phyloP scores from a whole-genome alignment of 2,797 vertebrate species.

The Hippocampus kuda region DNA sequence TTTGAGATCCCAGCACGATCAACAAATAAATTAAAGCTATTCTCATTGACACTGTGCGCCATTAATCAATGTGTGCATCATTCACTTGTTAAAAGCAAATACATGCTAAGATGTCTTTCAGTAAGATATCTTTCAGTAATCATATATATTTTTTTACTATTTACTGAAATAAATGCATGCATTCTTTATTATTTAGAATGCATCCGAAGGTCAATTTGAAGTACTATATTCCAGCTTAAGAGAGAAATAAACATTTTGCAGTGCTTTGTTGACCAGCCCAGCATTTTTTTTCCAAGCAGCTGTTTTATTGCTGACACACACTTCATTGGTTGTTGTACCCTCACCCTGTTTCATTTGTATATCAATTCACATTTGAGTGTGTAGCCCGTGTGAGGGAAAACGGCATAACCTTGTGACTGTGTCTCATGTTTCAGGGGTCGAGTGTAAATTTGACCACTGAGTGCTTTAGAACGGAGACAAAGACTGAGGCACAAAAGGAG shows the following conservation, averaged over 20 bases:
- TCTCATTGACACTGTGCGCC: too few species aligned
- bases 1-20: too few species aligned
- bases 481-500: slow-evolving; percentile 9
- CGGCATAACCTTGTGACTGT: background rate
- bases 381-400: background rate
- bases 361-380: background rate
- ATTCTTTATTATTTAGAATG: background rate
- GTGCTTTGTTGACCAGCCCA: too few species aligned
- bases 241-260: too few species aligned
- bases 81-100: too few species aligned
- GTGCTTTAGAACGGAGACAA: slow-evolving; percentile 16
- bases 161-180: too few species aligned
- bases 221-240: background rate
- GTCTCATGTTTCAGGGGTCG: slow-evolving; percentile 54
- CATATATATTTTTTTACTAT: too few species aligned
- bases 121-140: too few species aligned
- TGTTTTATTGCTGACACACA: too few species aligned
- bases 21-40: too few species aligned
- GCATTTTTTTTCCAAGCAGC: background rate
- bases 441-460: slow-evolving; percentile 27
- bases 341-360: background rate
- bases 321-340: background rate
- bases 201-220: background rate
- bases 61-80: too few species aligned
- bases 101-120: too few species aligned